phyloP scores from a whole-genome alignment of 2,113 vertebrate species.

The Miniopterus natalensis region DNA sequence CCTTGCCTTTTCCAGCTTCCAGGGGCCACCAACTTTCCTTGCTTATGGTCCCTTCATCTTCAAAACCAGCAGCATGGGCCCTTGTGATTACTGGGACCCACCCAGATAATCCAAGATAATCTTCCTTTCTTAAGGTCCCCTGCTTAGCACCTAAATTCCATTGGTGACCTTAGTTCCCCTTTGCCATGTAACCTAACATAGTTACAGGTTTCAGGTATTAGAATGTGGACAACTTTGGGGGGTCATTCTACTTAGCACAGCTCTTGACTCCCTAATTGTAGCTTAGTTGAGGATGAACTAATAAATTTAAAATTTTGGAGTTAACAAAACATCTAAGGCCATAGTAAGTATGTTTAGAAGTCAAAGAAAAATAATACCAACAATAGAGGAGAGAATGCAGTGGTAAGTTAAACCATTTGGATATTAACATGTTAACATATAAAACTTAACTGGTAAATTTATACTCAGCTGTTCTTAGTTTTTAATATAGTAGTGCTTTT shows the following conservation, averaged over 20 bases:
- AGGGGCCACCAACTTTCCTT: background rate
- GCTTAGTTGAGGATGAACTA: background rate
- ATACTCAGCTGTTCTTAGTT: background rate
- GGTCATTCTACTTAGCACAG: background rate
- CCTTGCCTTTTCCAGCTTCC: background rate
- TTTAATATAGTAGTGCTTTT: conserved; percentile 4
- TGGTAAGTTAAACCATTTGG: background rate
- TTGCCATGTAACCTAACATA: background rate
- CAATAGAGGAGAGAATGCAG: background rate
- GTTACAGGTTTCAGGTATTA: background rate
- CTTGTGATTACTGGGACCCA: background rate
- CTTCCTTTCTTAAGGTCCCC: background rate
- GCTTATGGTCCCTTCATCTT: background rate
- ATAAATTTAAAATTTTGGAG: background rate
- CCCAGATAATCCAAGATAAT: background rate
- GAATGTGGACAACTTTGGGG: background rate
- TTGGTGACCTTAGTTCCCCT: background rate
- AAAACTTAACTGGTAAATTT: background rate
- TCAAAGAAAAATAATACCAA: conserved; percentile 31
- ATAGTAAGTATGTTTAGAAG: background rate
- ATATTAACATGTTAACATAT: background rate
- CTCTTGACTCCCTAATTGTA: background rate
- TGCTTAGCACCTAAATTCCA: background rate
- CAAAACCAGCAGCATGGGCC: background rate
- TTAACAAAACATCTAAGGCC: background rate